A percentile compares a stretch with the other conserved stretches of the same genome.
phyloP scores from a whole-genome alignment of 2,797 vertebrate genomes.

The Synanceia verrucosa region DNA sequence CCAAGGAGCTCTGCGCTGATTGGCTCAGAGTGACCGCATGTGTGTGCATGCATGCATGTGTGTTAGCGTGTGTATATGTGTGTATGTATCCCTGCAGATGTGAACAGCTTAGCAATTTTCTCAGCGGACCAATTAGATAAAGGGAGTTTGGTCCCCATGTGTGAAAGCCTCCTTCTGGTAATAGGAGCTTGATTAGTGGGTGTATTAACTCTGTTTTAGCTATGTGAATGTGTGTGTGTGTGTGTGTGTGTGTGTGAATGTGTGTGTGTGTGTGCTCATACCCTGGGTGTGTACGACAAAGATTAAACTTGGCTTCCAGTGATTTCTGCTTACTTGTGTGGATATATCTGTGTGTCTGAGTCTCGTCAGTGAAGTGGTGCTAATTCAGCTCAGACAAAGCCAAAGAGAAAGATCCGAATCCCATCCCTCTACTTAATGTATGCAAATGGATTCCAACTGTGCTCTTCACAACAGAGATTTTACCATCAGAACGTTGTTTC shows the following conservation, averaged over 20 bases:
- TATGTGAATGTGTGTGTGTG: slow-evolving; percentile 19
- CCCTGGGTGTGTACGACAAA: slow-evolving; percentile 10
- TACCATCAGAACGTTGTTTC: slow-evolving; percentile 37
- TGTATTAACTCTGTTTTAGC: slow-evolving; percentile 57
- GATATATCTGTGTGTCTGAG: slow-evolving; percentile 22
- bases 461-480: slow-evolving; percentile 28
- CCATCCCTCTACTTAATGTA: slow-evolving; percentile 39
- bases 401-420: slow-evolving; percentile 31
- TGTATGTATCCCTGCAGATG: slow-evolving; percentile 61
- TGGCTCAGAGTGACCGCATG: slow-evolving; percentile 64
- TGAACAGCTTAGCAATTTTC: slow-evolving; percentile 77
- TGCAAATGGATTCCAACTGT: slow-evolving; percentile 49
- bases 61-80: slow-evolving; percentile 29
- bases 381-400: slow-evolving; percentile 45
- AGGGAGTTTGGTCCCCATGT: slow-evolving; percentile 76
- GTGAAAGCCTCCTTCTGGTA: slow-evolving; percentile 64
- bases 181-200: slow-evolving; percentile 68
- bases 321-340: slow-evolving; percentile 26
- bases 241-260: slow-evolving; percentile 2
- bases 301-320: slow-evolving; percentile 45
- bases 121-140: slow-evolving; percentile 82
- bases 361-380: slow-evolving; percentile 45
- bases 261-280: neutral
- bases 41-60: neutral
- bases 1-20: slow-evolving; percentile 69